Percentiles rank a stretch among this genome's conserved stretches.
These are phyloP conservation scores for Platerodrilus igneus DNA, from an alignment of 2,888 invertebrate genomes.

Conservation along the genomic window DNA sequence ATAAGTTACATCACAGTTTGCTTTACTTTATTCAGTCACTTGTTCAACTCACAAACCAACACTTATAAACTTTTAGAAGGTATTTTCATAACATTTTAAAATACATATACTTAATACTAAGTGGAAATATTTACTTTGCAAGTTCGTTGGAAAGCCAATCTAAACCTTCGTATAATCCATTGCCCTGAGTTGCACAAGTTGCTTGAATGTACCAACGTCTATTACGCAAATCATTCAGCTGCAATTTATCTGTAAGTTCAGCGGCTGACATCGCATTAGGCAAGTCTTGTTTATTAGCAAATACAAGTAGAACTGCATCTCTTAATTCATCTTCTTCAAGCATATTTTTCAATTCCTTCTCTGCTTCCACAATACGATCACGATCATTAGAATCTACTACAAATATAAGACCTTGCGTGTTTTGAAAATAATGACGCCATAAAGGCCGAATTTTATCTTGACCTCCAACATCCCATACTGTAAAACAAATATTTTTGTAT, in stretches of 20 bases:
- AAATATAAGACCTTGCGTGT: constrained; percentile 94
- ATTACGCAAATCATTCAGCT: constrained; percentile 78
- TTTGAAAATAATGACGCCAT: constrained; percentile 99
- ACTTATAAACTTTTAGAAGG: too few relatives aligned
- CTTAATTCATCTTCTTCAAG: constrained; percentile 90
- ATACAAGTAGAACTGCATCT: constrained; percentile 89
- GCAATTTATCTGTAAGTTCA: constrained; percentile 90
- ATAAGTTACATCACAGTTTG: too few relatives aligned
- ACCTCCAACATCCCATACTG: constrained; percentile 99
- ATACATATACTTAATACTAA: too few relatives aligned
- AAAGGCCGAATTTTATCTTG: constrained; percentile 97
- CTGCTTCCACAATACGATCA: constrained; percentile 90
- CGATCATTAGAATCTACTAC: constrained; percentile 97
- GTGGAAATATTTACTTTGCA: constrained; percentile 62
- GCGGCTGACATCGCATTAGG: constrained; percentile 94
- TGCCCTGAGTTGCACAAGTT: constrained; percentile 92
- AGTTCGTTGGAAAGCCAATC: constrained; percentile 95
- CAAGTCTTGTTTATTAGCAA: constrained; percentile 97
- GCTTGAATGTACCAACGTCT: constrained; percentile 95
- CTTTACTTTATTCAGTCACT: too few relatives aligned
- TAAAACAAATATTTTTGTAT: constrained; percentile 98
- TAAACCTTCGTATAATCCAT: constrained; percentile 91
- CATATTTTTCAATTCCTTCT: constrained; percentile 88
- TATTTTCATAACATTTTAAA: too few relatives aligned
- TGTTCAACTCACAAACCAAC: too few relatives aligned